Evolutionary conservation across 2,797 vertebrate genomes (phyloP), one percentile per base, ranked within the genome.

Genomic region (Pteronotus mesoamericanus): DNA sequence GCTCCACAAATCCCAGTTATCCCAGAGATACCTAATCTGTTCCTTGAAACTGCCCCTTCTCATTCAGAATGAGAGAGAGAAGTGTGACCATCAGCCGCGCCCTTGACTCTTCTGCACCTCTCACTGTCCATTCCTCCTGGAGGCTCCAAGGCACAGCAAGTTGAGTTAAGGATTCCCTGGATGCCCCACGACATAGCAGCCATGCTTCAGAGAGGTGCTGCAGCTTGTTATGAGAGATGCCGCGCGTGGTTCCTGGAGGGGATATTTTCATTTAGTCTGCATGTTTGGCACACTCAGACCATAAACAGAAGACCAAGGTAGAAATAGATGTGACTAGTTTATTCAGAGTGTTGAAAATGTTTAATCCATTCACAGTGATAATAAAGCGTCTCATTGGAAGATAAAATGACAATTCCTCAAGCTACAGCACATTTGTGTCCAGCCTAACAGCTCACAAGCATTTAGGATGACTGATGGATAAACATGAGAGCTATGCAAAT

Each of bases 261-360:
- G 99, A 99, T 99, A 99, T 99, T 99, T 99, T 99, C 99, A 99
- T 99, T 99, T 99, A 99, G 99, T 99, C 99, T 99, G 99, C 98
- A 99, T 99, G 99, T 98, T 99, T 99, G 99, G 99, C 99, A 99
- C 99, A 98, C 98, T 98, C 92, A n/a, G 98, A 98, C 96, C 94
- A 98, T 99, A 99, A 99, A 99, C 98, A 98, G 99, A 99, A 99
- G 98, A 98, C 99, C 97, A 98, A 99, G 99, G 99, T 99, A 99
- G 99, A 98, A 99, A 99, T 99, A 98, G 98, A 98, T 95, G 98
- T 99, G 99, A 97, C 98, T 99, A 98, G 97, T 98, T 98, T 98
- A 97, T 98, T 97, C 98, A 98, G 91, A 98, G 99, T 98, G 99
- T 98, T 98, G 99, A 99, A 99, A 99, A 99, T 98, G 98, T 98